A percentile compares a stretch with the other conserved stretches of the same genome.
Evolutionary conservation across 2,888 invertebrate genomes (phyloP).

Genomic region (Carterocephalus palaemon): DNA sequence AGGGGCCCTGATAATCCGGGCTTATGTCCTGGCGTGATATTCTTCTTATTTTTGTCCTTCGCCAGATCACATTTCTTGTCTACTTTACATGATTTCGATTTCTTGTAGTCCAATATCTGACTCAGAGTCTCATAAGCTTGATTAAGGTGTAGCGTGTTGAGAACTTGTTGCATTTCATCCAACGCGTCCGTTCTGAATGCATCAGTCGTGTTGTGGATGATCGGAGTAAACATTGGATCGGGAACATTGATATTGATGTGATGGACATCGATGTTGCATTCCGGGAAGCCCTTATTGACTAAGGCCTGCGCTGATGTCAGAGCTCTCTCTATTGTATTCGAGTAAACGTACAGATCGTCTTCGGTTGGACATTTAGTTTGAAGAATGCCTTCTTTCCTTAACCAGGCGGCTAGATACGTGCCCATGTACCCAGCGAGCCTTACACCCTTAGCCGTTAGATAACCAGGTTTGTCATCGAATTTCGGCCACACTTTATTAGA

Average conservation of each 20-base stretch:
- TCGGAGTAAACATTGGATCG: constrained; percentile 58
- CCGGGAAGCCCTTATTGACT: constrained; percentile 50
- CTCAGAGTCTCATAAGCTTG: constrained; percentile 46
- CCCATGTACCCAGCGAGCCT: constrained; percentile 56
- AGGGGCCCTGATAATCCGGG: constrained; percentile 58
- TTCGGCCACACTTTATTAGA: constrained; percentile 48
- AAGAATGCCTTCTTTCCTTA: constrained; percentile 43
- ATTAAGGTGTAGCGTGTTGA: constrained; percentile 47
- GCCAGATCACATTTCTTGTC: constrained; percentile 51
- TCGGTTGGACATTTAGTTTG: constrained; percentile 47
- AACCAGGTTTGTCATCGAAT: constrained; percentile 44
- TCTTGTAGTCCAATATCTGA: constrained; percentile 52
- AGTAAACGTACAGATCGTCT: constrained; percentile 54
- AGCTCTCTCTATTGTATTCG: constrained; percentile 60
- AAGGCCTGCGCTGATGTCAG: constrained; percentile 58
- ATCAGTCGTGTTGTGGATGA: constrained; percentile 53
- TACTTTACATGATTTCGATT: constrained; percentile 51
- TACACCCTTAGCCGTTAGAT: constrained; percentile 55
- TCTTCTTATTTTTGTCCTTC: constrained; percentile 45
- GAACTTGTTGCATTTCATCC: constrained; percentile 46
- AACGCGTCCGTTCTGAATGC: constrained; percentile 44
- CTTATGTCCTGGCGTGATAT: constrained; percentile 44
- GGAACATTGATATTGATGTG: constrained; percentile 35
- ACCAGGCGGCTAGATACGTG: constrained; percentile 52
- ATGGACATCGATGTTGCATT: constrained; percentile 55